Evolutionary conservation across 2,888 invertebrate species (phyloP).

Genomic region (Diaperis boleti): DNA sequence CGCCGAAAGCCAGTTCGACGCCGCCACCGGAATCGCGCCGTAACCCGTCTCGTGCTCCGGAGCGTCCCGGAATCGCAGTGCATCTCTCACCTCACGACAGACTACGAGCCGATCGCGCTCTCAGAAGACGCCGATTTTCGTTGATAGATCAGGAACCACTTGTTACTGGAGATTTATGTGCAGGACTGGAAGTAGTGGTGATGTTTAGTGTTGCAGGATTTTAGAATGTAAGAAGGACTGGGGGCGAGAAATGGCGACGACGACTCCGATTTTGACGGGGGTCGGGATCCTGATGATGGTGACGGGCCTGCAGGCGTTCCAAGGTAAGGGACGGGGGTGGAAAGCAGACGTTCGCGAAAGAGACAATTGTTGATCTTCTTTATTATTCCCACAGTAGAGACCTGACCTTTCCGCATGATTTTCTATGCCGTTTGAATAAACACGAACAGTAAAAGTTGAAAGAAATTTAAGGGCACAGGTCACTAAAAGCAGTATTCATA

Average conservation of each 20-base stretch:
- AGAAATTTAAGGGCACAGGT: too few species aligned
- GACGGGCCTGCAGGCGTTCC: constrained; percentile 50
- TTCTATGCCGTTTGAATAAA: too few species aligned
- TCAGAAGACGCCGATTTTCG: constrained; percentile 44
- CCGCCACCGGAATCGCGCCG: constrained; percentile 30
- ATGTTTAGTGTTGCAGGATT: constrained; percentile 21
- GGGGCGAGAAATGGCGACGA: constrained; percentile 30
- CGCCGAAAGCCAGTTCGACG: constrained; percentile 55
- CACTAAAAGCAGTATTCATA: too few species aligned
- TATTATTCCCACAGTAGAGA: too few species aligned
- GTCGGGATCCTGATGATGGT: constrained; percentile 39
- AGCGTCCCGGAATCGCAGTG: constrained; percentile 4
- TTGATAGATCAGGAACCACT: constrained; percentile 55
- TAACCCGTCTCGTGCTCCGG: background rate
- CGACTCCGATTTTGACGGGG: constrained; percentile 15
- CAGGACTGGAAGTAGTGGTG: constrained; percentile 46
- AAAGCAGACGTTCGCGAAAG: too few species aligned
- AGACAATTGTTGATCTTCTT: too few species aligned
- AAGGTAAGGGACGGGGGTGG: constrained; percentile 47
- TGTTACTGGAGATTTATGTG: constrained; percentile 55
- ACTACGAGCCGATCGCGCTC: background rate
- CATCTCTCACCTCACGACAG: too few species aligned
- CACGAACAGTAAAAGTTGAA: too few species aligned
- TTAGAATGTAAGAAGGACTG: constrained; percentile 30
- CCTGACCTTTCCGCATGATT: too few species aligned